phyloP scores from a whole-genome alignment of 2,888 invertebrate species.

The Chrysopilus asiliformis region DNA sequence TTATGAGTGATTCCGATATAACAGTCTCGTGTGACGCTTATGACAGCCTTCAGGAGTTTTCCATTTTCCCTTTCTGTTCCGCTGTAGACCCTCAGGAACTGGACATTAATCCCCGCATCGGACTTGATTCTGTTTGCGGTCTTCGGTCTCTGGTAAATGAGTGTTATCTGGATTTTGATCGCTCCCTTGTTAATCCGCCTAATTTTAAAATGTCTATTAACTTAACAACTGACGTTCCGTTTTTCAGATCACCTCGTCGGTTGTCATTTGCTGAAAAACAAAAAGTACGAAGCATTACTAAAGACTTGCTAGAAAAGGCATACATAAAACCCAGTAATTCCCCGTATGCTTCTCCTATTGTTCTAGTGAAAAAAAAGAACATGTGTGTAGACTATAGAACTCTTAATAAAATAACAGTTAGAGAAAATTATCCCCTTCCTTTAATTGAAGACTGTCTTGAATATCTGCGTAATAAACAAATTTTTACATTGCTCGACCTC shows the following conservation, averaged over 20 bases:
- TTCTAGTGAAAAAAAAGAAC: constrained; percentile 7
- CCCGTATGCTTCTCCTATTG: constrained; percentile 1
- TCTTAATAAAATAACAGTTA: constrained; percentile 7
- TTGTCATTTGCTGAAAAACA: neutral
- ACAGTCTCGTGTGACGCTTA: too few relatives aligned
- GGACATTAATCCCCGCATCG: neutral
- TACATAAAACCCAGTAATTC: neutral
- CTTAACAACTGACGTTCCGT: neutral
- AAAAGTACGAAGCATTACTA: neutral
- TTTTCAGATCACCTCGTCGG: neutral
- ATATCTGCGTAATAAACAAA: constrained; percentile 11
- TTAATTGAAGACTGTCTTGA: constrained; percentile 5
- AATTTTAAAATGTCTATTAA: neutral
- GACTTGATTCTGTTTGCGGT: neutral
- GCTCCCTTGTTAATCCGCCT: neutral
- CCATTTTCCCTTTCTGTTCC: neutral
- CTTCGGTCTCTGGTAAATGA: neutral
- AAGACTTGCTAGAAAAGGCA: neutral
- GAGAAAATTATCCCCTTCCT: constrained; percentile 6
- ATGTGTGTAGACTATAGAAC: constrained; percentile 7
- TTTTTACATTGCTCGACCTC: constrained; percentile 13
- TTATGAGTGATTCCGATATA: too few relatives aligned
- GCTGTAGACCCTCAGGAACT: neutral
- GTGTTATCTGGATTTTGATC: neutral
- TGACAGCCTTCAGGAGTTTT: too few relatives aligned